A percentile compares a stretch with the other conserved stretches of the same genome.
These are phyloP conservation scores for Bambusicola thoracicus DNA, from an alignment of 2,113 vertebrate genomes.

Conservation along the genomic window DNA sequence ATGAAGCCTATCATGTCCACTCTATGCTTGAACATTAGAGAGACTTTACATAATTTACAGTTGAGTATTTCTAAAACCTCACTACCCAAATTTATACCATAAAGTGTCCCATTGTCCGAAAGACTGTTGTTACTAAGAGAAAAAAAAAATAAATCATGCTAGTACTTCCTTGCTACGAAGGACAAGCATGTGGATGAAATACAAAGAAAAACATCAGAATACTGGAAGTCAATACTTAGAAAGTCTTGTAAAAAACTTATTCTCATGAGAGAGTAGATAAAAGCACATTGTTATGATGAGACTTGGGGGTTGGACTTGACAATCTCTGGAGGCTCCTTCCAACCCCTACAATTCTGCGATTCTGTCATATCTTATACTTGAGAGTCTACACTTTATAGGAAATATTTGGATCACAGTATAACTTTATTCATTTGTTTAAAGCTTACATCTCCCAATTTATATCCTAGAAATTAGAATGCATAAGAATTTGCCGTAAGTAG, in stretches of 20 bases:
- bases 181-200: neutral
- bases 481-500: neutral
- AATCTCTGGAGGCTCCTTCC: no score
- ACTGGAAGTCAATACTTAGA: neutral
- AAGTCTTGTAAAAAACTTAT: neutral
- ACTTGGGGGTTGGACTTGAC: neutral
- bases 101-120: neutral
- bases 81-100: neutral
- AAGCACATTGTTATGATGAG: neutral
- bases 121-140: neutral
- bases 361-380: neutral
- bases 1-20: neutral
- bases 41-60: neutral
- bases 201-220: neutral
- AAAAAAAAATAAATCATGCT: neutral
- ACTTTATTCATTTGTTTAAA: neutral
- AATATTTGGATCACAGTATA: neutral
- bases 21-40: neutral
- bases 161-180: neutral
- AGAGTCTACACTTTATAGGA: neutral
- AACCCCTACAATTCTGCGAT: no score
- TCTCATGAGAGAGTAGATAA: neutral
- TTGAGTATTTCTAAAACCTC: neutral
- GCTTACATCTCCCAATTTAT: neutral
- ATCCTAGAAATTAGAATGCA: neutral